Base-by-base conservation (phyloP, 1,140 invertebrate genomes). In the Drosophila chauvacae region DNA sequence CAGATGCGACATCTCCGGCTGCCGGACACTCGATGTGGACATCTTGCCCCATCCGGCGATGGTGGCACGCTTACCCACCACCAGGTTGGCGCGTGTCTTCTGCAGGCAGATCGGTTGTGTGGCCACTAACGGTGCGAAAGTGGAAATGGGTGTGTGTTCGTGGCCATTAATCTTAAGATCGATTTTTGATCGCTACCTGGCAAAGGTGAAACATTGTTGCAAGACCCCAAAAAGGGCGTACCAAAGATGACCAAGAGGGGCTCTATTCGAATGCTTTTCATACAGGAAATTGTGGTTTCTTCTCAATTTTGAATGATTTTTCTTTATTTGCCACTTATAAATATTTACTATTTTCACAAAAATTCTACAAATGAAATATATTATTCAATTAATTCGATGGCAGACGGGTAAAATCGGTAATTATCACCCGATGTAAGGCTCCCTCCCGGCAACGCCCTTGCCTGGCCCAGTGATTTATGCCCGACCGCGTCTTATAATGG, bases 91-190 rank as follows among this genome's bases (percentile, higher is more conserved):
- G 55, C 91, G 80, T 90, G 91, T 82, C 80, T 90, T 91, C 53
- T 92, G 93, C 71, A 94, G 68, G 74, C 94, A 94, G 63, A 94
- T 93, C 26, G 94, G 94, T 70, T 94, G 94, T 14, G 93, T 93
- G 56, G 94, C 93, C 53, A 94, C 94, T 94, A 73, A 28, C 64
- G 45, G 42, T 51, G 51, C 23, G 37, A 57, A 33, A 77, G 3
- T 33, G 39, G 45, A 39, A 65, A 33, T 10, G 55, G 60, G 56
- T 50, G 45, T 44, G 50, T 26, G 39, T 50, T 42, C n/a, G 41
- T 26, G 44, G 28, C 18, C 35, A 65, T 26, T 47, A 77, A 77
- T 56, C 55, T 69, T 51, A 9, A 16, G 20, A 51, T 50, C 55
- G 74, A 56, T 30, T 63, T 39, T 18, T 59, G 44, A 62, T 56